Percentiles rank a stretch among this genome's conserved stretches.
Conservation (phyloP, 1,140 invertebrate genomes). For the Apocrypta bakeri region DNA sequence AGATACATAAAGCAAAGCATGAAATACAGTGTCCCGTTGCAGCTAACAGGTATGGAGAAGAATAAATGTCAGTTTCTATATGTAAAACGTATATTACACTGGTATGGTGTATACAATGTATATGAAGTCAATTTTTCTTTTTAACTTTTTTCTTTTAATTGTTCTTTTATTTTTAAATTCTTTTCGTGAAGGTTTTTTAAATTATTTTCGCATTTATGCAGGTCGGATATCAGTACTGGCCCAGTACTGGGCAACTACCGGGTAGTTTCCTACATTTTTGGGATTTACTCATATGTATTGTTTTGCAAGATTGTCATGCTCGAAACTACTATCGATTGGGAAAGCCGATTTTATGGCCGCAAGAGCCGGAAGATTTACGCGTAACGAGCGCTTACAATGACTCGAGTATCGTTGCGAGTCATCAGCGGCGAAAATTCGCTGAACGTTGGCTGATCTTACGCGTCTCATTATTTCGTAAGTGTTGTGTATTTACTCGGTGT, state of each 20-base stretch:
- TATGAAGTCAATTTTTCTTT: too few species aligned
- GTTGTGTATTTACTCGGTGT: neutral
- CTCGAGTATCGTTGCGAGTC: slow-evolving; percentile 59
- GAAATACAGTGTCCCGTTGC: slow-evolving; percentile 80
- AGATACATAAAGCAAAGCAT: slow-evolving; percentile 53
- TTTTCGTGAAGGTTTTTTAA: too few species aligned
- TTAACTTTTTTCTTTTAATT: too few species aligned
- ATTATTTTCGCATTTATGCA: too few species aligned
- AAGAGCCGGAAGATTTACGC: slow-evolving; percentile 85
- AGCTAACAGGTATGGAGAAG: slow-evolving; percentile 75
- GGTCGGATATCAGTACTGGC: too few species aligned
- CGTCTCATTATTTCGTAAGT: neutral
- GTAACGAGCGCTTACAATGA: slow-evolving; percentile 62
- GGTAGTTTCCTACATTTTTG: too few species aligned
- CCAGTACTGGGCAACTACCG: too few species aligned
- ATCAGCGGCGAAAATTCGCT: neutral
- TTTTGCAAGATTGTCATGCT: slow-evolving; percentile 71
- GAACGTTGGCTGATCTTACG: neutral
- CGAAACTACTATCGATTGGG: slow-evolving; percentile 81
- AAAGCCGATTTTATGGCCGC: slow-evolving; percentile 87
- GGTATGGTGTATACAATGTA: too few species aligned
- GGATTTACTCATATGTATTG: neutral
- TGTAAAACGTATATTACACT: neutral
- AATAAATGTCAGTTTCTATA: too few species aligned
- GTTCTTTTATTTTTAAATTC: too few species aligned